Evolutionary conservation across 1,140 invertebrate genomes (phyloP), one percentile per base, ranked within the genome.

Genomic region (Heliconius hewitsoni): DNA sequence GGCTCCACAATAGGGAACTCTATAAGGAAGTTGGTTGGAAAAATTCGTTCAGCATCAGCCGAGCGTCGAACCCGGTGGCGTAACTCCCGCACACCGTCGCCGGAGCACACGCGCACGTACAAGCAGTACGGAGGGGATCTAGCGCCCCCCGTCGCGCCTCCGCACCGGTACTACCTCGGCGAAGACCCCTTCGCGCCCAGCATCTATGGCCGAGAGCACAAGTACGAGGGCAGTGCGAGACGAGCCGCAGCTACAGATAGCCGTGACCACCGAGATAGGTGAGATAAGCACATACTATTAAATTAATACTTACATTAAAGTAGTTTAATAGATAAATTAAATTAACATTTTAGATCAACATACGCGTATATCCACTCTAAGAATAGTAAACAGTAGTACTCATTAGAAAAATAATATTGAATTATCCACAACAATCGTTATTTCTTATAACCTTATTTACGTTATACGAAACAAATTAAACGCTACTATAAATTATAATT

Each of bases 121-220:
- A 83, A 91, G 81, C 94, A 93, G 86, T 94, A 94, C 89, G 92
- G 92, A 74, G 93, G 92, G 39, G 95, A 96, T 80, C 89, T 95
- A 76, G 92, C 94, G 88, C 94, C 92, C 83, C 95, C 93, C 82
- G 86, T 87, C 87, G 95, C 94, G 27, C 93, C 95, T 5, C 96
- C 96, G 66, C 97, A 97, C 85, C 96, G 96, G 77, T 98, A 97
- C 91, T 98, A 98, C 88, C 95, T 98, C 55, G 97, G 97, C 16
- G 97, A 98, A 92, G 97, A 98, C 95, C 97, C 97, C 6, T 97
- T 97, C 89, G 96, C 96, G 42, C 97, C 97, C 77, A 97, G 96
- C 87, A 97, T 97, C 84, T 97, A 97, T 88, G 97, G 97, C 50
- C 95, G 96, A 78, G 97, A 97, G 90, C 97, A 97, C 85, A 97